phyloP scores from a whole-genome alignment of 2,113 vertebrate species.

The Gambusia affinis region DNA sequence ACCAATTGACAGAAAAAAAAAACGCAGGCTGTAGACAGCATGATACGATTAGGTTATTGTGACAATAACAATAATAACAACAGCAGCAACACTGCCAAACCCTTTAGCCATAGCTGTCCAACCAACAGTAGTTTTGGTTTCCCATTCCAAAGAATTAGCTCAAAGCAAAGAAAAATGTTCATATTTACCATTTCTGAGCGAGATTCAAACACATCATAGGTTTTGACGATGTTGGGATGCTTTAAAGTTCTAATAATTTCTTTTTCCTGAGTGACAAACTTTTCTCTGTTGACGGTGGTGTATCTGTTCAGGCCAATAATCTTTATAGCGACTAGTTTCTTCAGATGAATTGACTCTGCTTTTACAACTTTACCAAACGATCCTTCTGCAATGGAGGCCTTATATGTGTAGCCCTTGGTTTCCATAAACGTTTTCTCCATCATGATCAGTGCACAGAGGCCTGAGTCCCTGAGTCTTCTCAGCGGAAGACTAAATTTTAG shows the following conservation, averaged over 20 bases:
- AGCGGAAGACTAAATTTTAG: not conserved
- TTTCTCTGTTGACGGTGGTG: not conserved
- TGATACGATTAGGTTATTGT: too few species aligned
- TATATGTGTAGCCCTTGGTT: conserved; percentile 5
- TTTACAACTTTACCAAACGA: conserved; percentile 33
- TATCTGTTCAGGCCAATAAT: conserved; percentile 6
- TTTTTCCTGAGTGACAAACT: conserved; percentile 30
- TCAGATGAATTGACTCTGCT: conserved; percentile 4
- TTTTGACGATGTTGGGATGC: conserved; percentile 34
- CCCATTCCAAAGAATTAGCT: too few species aligned
- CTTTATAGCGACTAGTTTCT: conserved; percentile 24
- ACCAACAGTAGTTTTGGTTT: too few species aligned
- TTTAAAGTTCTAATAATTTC: conserved; percentile 22
- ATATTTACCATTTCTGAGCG: conserved; percentile 16
- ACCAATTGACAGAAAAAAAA: too few species aligned
- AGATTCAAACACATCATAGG: conserved; percentile 17
- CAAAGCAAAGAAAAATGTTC: not conserved
- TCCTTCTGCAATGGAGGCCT: conserved; percentile 17
- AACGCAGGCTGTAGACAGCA: too few species aligned
- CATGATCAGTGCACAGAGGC: not conserved
- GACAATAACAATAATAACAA: too few species aligned
- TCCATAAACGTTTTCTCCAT: conserved; percentile 11
- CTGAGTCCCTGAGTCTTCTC: too few species aligned
- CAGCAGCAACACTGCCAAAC: too few species aligned
- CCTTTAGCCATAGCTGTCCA: too few species aligned